phyloP scores from a whole-genome alignment of 2,113 vertebrate species.

The Pseudorhombus dupliciocellatus region DNA sequence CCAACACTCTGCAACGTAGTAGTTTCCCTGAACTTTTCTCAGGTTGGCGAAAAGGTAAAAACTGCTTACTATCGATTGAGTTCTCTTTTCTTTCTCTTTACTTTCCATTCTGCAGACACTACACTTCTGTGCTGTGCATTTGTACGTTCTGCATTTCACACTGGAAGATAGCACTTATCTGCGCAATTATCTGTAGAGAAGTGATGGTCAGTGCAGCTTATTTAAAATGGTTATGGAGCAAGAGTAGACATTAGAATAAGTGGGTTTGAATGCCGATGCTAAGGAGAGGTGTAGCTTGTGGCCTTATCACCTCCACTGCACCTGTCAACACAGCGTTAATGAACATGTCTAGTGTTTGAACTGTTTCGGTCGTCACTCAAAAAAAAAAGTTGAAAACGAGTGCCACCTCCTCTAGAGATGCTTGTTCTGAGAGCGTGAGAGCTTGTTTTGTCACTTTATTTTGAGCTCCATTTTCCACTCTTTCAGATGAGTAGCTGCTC shows the following conservation, averaged over 20 bases:
- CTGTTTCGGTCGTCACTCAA: slow-evolving; percentile 52
- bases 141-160: slow-evolving; percentile 58
- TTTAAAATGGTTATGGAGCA: slow-evolving; percentile 72
- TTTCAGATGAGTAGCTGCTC: slow-evolving; percentile 75
- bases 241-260: slow-evolving; percentile 71
- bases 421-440: slow-evolving; percentile 45
- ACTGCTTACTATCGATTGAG: slow-evolving; percentile 76
- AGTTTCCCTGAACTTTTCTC: slow-evolving; percentile 55
- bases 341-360: slow-evolving; percentile 21
- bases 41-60: slow-evolving; percentile 44
- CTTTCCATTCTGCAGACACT: slow-evolving; percentile 66
- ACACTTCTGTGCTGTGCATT: slow-evolving; percentile 67
- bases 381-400: slow-evolving; percentile 49
- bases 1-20: slow-evolving; percentile 12
- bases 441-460: slow-evolving; percentile 77
- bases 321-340: slow-evolving; percentile 49
- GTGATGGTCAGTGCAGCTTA: slow-evolving; percentile 72
- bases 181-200: slow-evolving; percentile 69
- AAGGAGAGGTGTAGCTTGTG: slow-evolving; percentile 48
- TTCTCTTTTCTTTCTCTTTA: slow-evolving; percentile 52
- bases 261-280: slow-evolving; percentile 61
- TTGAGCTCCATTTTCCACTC: slow-evolving; percentile 76
- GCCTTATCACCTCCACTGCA: slow-evolving; percentile 44
- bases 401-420: slow-evolving; percentile 50
- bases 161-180: slow-evolving; percentile 72